Evolutionary conservation across 2,797 vertebrate species (phyloP).

Genomic region (Nyctibius grandis): DNA sequence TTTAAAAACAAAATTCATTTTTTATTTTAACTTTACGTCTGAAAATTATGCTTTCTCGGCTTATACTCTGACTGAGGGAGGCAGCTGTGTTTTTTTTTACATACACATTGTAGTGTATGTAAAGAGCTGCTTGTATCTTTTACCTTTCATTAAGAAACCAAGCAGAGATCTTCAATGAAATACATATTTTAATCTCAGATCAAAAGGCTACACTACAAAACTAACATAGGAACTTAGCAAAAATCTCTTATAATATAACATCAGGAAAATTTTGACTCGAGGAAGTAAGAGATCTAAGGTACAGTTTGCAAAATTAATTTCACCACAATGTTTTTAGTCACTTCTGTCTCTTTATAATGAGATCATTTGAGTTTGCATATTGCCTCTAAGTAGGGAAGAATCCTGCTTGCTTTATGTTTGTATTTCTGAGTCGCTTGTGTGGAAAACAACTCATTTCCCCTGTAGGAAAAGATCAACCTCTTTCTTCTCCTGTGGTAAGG

Average conservation of each 20-base stretch:
- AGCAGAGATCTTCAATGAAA: neutral
- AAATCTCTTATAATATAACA: neutral
- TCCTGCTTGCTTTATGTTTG: neutral
- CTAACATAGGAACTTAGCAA: neutral
- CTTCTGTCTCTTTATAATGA: neutral
- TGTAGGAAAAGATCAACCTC: neutral
- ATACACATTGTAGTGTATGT: too few species aligned
- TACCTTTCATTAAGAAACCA: neutral
- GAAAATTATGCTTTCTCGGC: neutral
- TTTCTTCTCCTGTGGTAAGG: neutral
- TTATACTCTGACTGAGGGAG: neutral
- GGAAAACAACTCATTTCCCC: neutral
- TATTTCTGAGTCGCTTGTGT: neutral
- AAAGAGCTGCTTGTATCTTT: neutral
- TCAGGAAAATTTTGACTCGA: neutral
- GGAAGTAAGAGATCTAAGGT: neutral
- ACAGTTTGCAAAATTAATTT: neutral
- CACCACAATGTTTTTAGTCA: neutral
- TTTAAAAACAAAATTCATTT: neutral
- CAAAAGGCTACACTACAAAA: neutral
- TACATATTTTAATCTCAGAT: neutral
- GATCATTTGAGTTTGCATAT: neutral
- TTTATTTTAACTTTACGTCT: neutral
- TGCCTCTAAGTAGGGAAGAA: neutral
- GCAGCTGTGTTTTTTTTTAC: neutral